phyloP scores from a whole-genome alignment of 2,888 invertebrate species.

The Drosophila pseudotalamancana region DNA sequence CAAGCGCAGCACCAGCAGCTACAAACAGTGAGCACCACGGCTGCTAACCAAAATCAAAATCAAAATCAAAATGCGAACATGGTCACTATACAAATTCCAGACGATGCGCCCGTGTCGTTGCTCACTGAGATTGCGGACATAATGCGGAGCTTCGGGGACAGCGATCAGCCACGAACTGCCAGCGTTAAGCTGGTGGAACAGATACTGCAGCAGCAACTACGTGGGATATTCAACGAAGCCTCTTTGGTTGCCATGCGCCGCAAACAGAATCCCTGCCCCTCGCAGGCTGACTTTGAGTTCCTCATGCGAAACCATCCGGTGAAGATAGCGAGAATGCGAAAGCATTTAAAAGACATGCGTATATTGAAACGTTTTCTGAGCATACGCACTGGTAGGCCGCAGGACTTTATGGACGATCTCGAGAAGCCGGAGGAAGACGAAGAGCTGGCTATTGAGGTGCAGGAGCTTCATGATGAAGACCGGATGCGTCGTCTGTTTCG shows the following conservation, averaged over 20 bases:
- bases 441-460: conserved; percentile 85
- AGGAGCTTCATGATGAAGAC: conserved; percentile 84
- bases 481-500: conserved; percentile 84
- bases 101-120: conserved; percentile 77
- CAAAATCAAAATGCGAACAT: conserved; percentile 26
- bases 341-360: conserved; percentile 88
- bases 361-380: conserved; percentile 81
- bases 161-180: conserved; percentile 91
- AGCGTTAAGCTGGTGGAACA: conserved; percentile 94
- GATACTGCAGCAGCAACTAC: conserved; percentile 92
- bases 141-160: conserved; percentile 98
- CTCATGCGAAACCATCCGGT: conserved; percentile 92
- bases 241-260: conserved; percentile 88
- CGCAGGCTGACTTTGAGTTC: conserved; percentile 90
- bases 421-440: conserved; percentile 86
- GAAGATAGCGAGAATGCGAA: conserved; percentile 90
- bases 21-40: conserved; percentile 9
- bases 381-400: conserved; percentile 81
- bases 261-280: conserved; percentile 86
- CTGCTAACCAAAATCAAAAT: conserved; percentile 10
- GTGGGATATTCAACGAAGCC: conserved; percentile 91
- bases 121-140: conserved; percentile 90
- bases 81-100: conserved; percentile 46
- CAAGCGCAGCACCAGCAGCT: conserved; percentile 46
- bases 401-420: conserved; percentile 83